These are phyloP conservation scores for Phrixothrix hirtus DNA, from an alignment of 2,888 invertebrate species.

Conservation along the genomic window DNA sequence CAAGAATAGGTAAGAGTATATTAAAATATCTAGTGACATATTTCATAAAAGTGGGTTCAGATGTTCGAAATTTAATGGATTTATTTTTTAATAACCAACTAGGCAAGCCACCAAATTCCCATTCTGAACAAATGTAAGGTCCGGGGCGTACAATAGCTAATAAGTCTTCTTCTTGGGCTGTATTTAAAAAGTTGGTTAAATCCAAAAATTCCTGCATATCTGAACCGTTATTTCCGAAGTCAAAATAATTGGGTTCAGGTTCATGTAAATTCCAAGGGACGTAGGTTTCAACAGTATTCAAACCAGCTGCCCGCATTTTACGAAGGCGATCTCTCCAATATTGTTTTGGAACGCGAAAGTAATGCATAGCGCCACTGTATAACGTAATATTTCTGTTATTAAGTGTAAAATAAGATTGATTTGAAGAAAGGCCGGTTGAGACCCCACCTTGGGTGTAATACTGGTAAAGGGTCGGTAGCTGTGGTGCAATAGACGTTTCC, in stretches of 20 bases:
- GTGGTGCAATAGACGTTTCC: too few species aligned
- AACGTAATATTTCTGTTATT: conserved; percentile 55
- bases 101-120: conserved; percentile 62
- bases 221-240: conserved; percentile 62
- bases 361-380: conserved; percentile 72
- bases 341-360: conserved; percentile 76
- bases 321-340: conserved; percentile 79
- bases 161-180: conserved; percentile 75
- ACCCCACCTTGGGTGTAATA: conserved; percentile 53
- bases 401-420: conserved; percentile 50
- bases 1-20: conserved; percentile 56
- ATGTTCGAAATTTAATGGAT: conserved; percentile 53
- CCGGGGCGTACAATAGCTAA: conserved; percentile 81
- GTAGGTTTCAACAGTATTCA: conserved; percentile 83
- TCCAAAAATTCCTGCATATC: conserved; percentile 66
- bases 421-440: conserved; percentile 41
- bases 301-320: conserved; percentile 79
- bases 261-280: conserved; percentile 91
- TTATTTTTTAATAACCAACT: conserved; percentile 60
- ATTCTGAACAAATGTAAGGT: conserved; percentile 89
- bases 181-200: conserved; percentile 66
- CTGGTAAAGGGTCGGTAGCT: conserved; percentile 51
- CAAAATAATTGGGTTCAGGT: conserved; percentile 62
- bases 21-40: conserved; percentile 58
- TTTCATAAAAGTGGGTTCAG: conserved; percentile 49